Base-by-base conservation (phyloP, 53 echinoderm and acorn worm species). In the Henricia sp. region DNA sequence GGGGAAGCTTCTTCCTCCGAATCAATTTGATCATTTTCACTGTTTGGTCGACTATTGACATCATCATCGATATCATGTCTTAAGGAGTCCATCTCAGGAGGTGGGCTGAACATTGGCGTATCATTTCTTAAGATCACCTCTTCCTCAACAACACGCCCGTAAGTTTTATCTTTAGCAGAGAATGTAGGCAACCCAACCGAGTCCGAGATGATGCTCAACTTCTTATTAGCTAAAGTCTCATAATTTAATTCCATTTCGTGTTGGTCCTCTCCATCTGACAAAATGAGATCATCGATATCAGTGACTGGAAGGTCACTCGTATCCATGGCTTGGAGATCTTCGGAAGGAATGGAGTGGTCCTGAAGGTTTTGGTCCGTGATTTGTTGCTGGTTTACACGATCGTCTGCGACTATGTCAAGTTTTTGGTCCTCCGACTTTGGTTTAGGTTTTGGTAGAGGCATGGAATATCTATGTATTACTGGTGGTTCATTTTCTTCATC, bases 231-330 rank as follows among this genome's bases (percentile, higher is more conserved):
- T 9, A 20, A 9, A 3, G 63, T 27, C 44, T 80, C 80, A 20
- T 80, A 62, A 30, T 64, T 57, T 37, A 33, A 3, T 10, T 52
- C 26, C 32, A 39, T 41, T 24, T 86, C 86, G 17, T 51, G 16
- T 19, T 26, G 67, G 0, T 86, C 68, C n/a, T 84, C 60, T 67
- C 85, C 82, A 82, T 90, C 92, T 1, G 89, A 84, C 0, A 68
- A 72, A 29, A 96, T 37, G 21, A 96, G 62, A 74, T 96, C 96
- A 87, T 96, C 96, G 69, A 96, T 96, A 52, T 96, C 92, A 8
- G 96, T 96, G 52, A 96, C 87, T 16, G 96, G 96, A 54, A 89
- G 89, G 38, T 83, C 89, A 54, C 68, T 83, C 21, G 52, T 28
- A 48, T 80, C 85, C 33, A 88, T 59, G 35, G 44, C 85, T 52